Base-by-base conservation (phyloP, 2,797 vertebrate species). In the Capromys pilorides region DNA sequence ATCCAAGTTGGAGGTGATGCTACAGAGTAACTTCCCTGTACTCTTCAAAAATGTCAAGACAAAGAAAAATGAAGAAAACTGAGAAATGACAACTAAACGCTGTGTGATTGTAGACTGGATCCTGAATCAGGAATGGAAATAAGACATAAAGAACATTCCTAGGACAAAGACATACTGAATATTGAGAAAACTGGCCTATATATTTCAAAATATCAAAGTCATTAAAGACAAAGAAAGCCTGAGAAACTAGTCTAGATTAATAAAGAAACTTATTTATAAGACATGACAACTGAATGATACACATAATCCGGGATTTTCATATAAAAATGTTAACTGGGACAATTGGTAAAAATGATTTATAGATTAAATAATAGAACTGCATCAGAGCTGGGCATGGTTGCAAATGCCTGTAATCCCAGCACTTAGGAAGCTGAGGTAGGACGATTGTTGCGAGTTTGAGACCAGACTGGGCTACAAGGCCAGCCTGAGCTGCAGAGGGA, bases 61-160 rank as follows among this genome's bases (percentile, higher is more conserved):
- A 73, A 90, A 89, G 73, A 77, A 85, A 88, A 36, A 49, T 67
- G 45, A 90, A 85, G 33, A 69, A 94, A 92, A 94, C 33, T 81
- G 51, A 93, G 54, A 86, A 3, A 31, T 19, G 36, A 77, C 31
- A 91, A 62, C 45, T 75, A 86, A 78, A 88, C 4, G 18, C 36
- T 51, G n/a, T n/a, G 26, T 83, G 36, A 89, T 57, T 7, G 67
- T 57, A 61, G 51, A 83, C 21, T 49, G 26, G 75, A 62, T 75
- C 16, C 41, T 79, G 31, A 61, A 75, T 22, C 19, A 94, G 79
- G 51, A 90, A 92, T 67, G 90, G 26, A 95, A 66, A 78, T 0
- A 39, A 54, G 67, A 9, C 31, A 64, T 71, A 77, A 77, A 9
- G 22, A 86, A 51, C 36, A 94, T 8, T 79, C 45, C 14, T 79